A percentile compares a stretch with the other conserved stretches of the same genome.
phyloP scores from a whole-genome alignment of 2,888 invertebrate species.

The Boloria selene region DNA sequence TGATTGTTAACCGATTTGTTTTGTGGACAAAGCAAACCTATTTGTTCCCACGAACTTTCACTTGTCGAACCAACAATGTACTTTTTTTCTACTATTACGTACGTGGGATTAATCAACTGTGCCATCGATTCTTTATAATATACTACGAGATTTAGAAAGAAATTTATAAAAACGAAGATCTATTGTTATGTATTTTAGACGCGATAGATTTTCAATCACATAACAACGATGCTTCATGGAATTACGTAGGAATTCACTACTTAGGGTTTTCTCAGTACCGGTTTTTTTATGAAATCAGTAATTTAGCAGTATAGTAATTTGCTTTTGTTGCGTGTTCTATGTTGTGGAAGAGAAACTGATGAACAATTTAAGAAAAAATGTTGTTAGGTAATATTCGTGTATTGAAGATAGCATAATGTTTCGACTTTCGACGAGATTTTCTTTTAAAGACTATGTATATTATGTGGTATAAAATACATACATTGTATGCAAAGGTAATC shows the following conservation, averaged over 20 bases:
- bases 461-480: too few relatives aligned
- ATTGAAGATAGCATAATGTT: neutral
- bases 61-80: constrained; percentile 60
- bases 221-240: constrained; percentile 7
- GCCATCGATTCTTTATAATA: constrained; percentile 48
- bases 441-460: too few relatives aligned
- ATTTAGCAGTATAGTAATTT: constrained; percentile 4
- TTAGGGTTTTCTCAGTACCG: constrained; percentile 4
- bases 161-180: constrained; percentile 16
- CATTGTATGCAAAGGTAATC: too few relatives aligned
- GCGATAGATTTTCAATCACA: constrained; percentile 11
- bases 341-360: constrained; percentile 22
- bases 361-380: constrained; percentile 11
- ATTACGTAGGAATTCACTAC: constrained; percentile 16
- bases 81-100: constrained; percentile 44
- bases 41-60: constrained; percentile 68
- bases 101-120: constrained; percentile 60
- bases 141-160: constrained; percentile 24
- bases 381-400: neutral
- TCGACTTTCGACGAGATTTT: too few relatives aligned
- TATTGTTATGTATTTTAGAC: constrained; percentile 4
- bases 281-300: constrained; percentile 17
- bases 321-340: constrained; percentile 33
- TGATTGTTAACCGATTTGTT: constrained; percentile 31
- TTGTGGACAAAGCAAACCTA: constrained; percentile 33